These are phyloP conservation scores for Trilocha varians DNA, from an alignment of 2,888 invertebrate species.

Conservation along the genomic window DNA sequence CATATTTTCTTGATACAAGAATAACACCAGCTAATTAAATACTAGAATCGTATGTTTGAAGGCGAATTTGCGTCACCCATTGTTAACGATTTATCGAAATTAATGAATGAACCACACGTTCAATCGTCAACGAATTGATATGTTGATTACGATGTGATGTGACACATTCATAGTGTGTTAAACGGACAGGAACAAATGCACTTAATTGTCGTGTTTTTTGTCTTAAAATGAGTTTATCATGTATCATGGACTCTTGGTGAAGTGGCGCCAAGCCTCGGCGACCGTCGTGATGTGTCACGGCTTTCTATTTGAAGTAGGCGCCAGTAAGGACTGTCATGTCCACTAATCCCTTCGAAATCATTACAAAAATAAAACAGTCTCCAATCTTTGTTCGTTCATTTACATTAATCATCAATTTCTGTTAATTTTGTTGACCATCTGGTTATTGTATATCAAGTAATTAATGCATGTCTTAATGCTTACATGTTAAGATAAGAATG, in stretches of 20 bases:
- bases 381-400: background rate
- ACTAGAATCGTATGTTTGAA: conserved; percentile 22
- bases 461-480: background rate
- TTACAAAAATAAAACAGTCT: conserved; percentile 17
- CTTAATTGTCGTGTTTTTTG: background rate
- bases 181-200: background rate
- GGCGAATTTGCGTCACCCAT: conserved; percentile 29
- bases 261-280: conserved; percentile 27
- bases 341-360: conserved; percentile 21
- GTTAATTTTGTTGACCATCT: background rate
- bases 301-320: conserved; percentile 60
- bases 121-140: conserved; percentile 8
- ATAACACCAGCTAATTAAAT: conserved; percentile 40
- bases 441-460: background rate
- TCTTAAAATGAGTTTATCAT: conserved; percentile 2
- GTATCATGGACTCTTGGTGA: conserved; percentile 11
- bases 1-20: conserved; percentile 7
- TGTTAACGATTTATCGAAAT: conserved; percentile 15
- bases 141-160: background rate
- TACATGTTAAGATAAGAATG: background rate
- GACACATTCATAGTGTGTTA: background rate
- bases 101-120: conserved; percentile 23
- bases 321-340: conserved; percentile 35
- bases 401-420: background rate
- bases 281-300: conserved; percentile 45